Percentiles rank a stretch among this genome's conserved stretches.
These are phyloP conservation scores for Euzophera pinguis DNA, from an alignment of 2,888 invertebrate species.

Conservation along the genomic window DNA sequence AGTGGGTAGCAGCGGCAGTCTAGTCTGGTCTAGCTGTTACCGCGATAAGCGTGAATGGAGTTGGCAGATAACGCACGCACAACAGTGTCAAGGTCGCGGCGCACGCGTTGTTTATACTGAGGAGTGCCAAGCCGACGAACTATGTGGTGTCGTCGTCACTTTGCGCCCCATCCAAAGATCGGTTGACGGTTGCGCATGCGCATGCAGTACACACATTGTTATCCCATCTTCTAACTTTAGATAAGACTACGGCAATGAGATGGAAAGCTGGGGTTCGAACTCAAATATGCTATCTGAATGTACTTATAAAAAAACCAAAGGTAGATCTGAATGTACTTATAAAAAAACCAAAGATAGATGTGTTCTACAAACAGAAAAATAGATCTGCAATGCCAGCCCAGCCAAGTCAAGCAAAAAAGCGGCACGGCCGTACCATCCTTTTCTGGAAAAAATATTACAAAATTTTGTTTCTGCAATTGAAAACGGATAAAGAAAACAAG, in stretches of 20 bases:
- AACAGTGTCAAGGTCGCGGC: slow-evolving; percentile 58
- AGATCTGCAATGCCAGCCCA: too few relatives aligned
- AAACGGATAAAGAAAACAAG: background rate
- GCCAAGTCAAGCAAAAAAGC: too few relatives aligned
- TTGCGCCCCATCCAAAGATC: background rate
- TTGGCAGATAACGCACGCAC: slow-evolving; percentile 54
- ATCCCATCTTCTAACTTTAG: background rate
- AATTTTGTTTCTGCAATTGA: too few relatives aligned
- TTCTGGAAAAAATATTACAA: too few relatives aligned
- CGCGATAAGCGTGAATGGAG: slow-evolving; percentile 50
- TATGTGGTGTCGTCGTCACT: slow-evolving; percentile 23
- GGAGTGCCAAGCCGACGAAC: slow-evolving; percentile 33
- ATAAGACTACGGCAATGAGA: too few relatives aligned
- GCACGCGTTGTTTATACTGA: slow-evolving; percentile 32
- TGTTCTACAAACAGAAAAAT: too few relatives aligned
- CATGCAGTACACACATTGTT: background rate
- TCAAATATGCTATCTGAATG: background rate
- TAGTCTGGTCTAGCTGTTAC: background rate
- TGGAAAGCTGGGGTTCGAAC: too few relatives aligned
- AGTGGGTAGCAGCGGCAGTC: slow-evolving; percentile 3
- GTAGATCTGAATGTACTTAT: too few relatives aligned
- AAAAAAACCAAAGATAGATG: background rate
- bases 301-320: too few relatives aligned
- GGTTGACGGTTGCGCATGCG: background rate
- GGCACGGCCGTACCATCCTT: too few relatives aligned